Evolutionary conservation across 2,113 vertebrate species (phyloP), one percentile per base, ranked within the genome.

Genomic region (Suncus etruscus): DNA sequence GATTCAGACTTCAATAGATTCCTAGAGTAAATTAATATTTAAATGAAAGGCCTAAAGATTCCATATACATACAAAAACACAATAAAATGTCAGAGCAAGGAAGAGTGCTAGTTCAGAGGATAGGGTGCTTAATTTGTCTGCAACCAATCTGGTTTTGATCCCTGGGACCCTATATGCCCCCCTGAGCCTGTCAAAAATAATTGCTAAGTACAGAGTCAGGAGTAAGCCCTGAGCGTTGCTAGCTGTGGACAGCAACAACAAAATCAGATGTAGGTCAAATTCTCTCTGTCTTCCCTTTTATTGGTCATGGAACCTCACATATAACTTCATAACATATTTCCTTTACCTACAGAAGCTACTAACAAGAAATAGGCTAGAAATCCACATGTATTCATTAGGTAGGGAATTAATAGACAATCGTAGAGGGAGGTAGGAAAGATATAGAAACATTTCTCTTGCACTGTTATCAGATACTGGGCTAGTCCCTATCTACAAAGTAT

Each of bases 361-460:
- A 54, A 1, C 3, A 18, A 24, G 47, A 50, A 2, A 58, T 4
- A 4, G 16, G 18, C 14, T 29, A 47, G 3, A 11, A 25, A 18
- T 61, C 65, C 61, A 66, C 50, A 61, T 8, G 8, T n/a, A 9
- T 32, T 51, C 1, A 3, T 4, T 25, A 27, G 22, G 45, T 1
- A 77, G 58, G 63, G 8, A 9, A 73, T 25, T 12, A 68, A 22
- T 0, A 39, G 50, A 15, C 18, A 75, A 45, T 31, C 31, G 11
- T 0, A 0, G 12, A 16, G 1, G 32, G 9, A 73, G 25, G 11
- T 0, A 1, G 10, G 10, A 69, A 45, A 81, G 81, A 16, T 15
- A 16, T 69, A 39, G 6, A 80, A 91, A 39, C 45, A 31, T 39
- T 39, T 39, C 32, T 65, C 22, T 51, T 68, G 39, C 3, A n/a